A percentile compares a stretch with the other conserved stretches of the same genome.
These are phyloP conservation scores for Shargacucullia verbasci DNA, from an alignment of 2,888 invertebrate genomes.

Conservation along the genomic window DNA sequence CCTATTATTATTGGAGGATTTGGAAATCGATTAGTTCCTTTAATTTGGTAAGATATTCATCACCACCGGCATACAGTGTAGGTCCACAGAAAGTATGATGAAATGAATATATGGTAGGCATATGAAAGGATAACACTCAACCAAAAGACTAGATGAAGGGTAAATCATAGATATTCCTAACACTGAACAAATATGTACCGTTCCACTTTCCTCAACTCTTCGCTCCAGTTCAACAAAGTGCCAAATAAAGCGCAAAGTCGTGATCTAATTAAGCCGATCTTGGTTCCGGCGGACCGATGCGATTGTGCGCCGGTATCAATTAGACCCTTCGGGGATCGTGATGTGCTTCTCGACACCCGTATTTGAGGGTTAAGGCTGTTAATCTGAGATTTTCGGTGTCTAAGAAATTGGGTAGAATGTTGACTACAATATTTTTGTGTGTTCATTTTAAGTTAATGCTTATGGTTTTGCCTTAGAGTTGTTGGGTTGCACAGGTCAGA, in stretches of 20 bases:
- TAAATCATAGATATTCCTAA: background rate
- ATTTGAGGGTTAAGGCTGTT: constrained; percentile 12
- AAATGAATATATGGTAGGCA: too few relatives aligned
- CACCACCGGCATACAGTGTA: too few relatives aligned
- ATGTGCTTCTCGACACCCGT: constrained; percentile 33
- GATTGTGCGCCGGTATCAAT: constrained; percentile 30
- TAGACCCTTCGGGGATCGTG: constrained; percentile 26
- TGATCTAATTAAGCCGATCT: constrained; percentile 27
- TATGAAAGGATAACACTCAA: too few relatives aligned
- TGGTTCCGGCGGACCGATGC: constrained; percentile 13
- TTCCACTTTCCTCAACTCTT: background rate
- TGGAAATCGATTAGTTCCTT: too few relatives aligned
- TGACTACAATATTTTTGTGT: too few relatives aligned
- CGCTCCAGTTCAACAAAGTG: constrained; percentile 17
- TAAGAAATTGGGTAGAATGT: too few relatives aligned
- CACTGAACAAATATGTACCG: constrained; percentile 2
- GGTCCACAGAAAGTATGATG: too few relatives aligned
- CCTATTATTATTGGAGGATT: too few relatives aligned
- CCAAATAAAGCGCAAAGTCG: constrained; percentile 16
- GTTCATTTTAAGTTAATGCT: too few relatives aligned
- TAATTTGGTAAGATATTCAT: too few relatives aligned
- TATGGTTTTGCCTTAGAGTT: too few relatives aligned
- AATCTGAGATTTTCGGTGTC: constrained; percentile 10
- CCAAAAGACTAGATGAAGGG: background rate
- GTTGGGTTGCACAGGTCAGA: too few relatives aligned